Evolutionary conservation across 2,888 invertebrate species (phyloP), one percentile per base, ranked within the genome.

Genomic region (Eustalomyia histrio): DNA sequence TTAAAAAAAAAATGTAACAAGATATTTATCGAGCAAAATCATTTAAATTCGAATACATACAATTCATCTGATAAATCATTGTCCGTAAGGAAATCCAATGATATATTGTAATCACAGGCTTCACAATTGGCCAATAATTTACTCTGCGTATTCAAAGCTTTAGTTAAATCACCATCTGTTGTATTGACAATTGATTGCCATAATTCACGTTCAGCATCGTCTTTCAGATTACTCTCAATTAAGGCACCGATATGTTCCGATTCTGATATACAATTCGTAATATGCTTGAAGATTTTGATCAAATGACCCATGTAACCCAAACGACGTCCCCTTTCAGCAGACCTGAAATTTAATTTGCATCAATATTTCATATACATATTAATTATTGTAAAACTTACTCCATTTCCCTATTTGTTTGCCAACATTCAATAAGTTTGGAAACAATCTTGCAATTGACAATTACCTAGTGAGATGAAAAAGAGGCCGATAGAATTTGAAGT

Each of bases 361-460:
- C 76, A 21, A 52, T 39, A 14, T 39, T 39, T 39, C 4, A 5
- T 39, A 67, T 52, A 57, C 3, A 33, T 21, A 21, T 2, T 21
- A 4, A 21, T n/a, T n/a, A n/a, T n/a, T 4, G 21, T 21, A 21
- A 3, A 82, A 93, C 95, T 94, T 91, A 96, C 96, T 95, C 94
- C 89, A 93, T 93, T 85, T 92, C 92, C 85, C 95, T 94, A 90
- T 96, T 96, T 84, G 94, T 94, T 86, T 95, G 94, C 94, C 95
- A 97, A 67, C 94, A 95, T 85, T 95, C 94, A 89, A 97, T 92
- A 86, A 97, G 93, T 89, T 95, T 93, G 85, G 95, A 94, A 84
- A 97, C 91, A 89, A 97, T 92, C 87, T 94, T 94, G 91, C 96
- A 96, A 88, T 97, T 94, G 86, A 93, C 91, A 90, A 96, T 92